A percentile compares a stretch with the other conserved stretches of the same genome.
Evolutionary conservation across 2,888 invertebrate genomes (phyloP).

Genomic region (Cyrtodaria siliqua): DNA sequence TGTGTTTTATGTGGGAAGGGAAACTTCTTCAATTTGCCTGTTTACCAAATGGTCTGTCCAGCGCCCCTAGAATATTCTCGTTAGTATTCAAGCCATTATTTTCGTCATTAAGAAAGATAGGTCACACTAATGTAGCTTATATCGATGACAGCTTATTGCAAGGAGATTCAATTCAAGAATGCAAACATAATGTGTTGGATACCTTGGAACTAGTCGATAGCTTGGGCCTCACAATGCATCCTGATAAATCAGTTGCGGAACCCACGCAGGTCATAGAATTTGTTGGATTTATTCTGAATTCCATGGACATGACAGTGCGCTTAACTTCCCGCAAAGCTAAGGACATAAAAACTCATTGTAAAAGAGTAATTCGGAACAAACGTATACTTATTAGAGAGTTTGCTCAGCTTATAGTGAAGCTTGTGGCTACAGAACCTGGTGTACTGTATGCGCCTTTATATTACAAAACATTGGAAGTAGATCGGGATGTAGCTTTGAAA

Average conservation of each 20-base stretch:
- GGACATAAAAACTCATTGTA: background rate
- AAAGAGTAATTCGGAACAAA: background rate
- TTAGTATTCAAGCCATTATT: slow-evolving; percentile 57
- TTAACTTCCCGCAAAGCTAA: slow-evolving; percentile 28
- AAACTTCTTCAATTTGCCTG: slow-evolving; percentile 38
- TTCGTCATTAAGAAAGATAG: slow-evolving; percentile 32
- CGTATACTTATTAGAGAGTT: slow-evolving; percentile 30
- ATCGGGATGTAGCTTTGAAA: slow-evolving; percentile 37
- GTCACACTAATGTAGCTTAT: slow-evolving; percentile 30
- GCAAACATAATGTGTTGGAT: slow-evolving; percentile 36
- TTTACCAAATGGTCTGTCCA: slow-evolving; percentile 52
- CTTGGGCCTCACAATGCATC: slow-evolving; percentile 56
- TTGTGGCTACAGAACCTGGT: slow-evolving; percentile 53
- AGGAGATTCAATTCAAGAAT: slow-evolving; percentile 23
- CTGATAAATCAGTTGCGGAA: slow-evolving; percentile 42
- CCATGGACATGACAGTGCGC: slow-evolving; percentile 44
- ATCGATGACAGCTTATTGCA: slow-evolving; percentile 28
- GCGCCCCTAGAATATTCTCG: slow-evolving; percentile 55
- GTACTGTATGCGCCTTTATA: slow-evolving; percentile 47
- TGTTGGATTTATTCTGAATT: slow-evolving; percentile 53
- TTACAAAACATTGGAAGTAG: slow-evolving; percentile 52
- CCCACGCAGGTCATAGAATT: slow-evolving; percentile 41
- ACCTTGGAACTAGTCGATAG: slow-evolving; percentile 26
- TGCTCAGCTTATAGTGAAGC: slow-evolving; percentile 46
- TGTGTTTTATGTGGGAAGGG: slow-evolving; percentile 53